Evolutionary conservation across 2,888 invertebrate genomes (phyloP), one percentile per base, ranked within the genome.

Genomic region (Tipula lateralis): DNA sequence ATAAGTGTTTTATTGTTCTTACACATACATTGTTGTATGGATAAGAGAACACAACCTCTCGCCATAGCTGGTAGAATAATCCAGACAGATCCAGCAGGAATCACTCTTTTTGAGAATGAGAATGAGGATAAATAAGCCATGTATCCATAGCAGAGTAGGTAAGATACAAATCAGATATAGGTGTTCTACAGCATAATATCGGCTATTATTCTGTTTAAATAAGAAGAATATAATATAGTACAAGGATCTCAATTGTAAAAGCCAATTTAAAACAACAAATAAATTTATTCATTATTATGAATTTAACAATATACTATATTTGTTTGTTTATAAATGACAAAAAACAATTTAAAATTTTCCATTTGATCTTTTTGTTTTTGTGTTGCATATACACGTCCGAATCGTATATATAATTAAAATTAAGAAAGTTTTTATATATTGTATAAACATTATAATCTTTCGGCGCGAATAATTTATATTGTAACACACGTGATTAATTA

Each of bases 401-500:
- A 19, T 6, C 16, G 24, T 66, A 66, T 24, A 66, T 24, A 66
- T 66, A 66, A 66, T 66, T 66, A 24, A 66, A 66, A 66, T 66
- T 66, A 66, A 66, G 66, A 66, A 66, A 66, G 66, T 66, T 66
- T 66, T 66, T 12, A 36, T 36, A 9, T 66, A 24, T 66, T 66
- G 9, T 66, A 66, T 66, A 66, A 66, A 66, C 66, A 66, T 66
- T 66, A 66, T 66, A 3, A 66, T 66, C 24, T 24, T 12, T 66
- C n/a, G 66, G 66, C 24, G 66, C 66, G 66, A 66, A 66, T 66
- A 66, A 66, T 66, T 66, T 66, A 66, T 66, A 66, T 66, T 66
- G 66, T 66, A 24, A 24, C 66, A 66, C 24, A 66, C 66, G 66
- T 66, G 66, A 66, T 66, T 66, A 66, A 66, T 66, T 66, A 66